Evolutionary conservation across 2,797 vertebrate species (phyloP).

Genomic region (Craterocephalus amniculus): DNA sequence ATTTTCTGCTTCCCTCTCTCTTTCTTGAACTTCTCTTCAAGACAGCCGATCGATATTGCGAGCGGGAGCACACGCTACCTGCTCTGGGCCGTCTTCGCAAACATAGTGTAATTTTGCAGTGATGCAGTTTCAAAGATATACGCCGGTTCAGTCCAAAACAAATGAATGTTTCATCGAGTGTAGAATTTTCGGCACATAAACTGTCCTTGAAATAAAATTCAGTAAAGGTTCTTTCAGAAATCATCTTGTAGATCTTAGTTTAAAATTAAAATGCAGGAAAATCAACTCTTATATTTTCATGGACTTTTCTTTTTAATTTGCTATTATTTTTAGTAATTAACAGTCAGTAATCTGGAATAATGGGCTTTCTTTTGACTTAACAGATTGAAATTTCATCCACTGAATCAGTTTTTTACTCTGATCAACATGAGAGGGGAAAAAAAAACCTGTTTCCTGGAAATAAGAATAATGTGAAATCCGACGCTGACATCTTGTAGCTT

Average conservation of each 20-base stretch:
- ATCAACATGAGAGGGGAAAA: constrained; percentile 48
- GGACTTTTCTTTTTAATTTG: constrained; percentile 5
- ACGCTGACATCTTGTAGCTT: constrained; percentile 64
- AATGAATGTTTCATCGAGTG: constrained; percentile 57
- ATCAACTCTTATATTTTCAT: neutral
- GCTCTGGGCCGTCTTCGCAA: constrained; percentile 68
- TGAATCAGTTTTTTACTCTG: constrained; percentile 52
- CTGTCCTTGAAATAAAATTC: constrained; percentile 39
- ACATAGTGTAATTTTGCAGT: constrained; percentile 68
- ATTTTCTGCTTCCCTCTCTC: constrained; percentile 71
- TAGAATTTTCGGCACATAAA: constrained; percentile 19
- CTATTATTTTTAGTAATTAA: constrained; percentile 17
- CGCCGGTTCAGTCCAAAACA: constrained; percentile 36
- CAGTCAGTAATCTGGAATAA: constrained; percentile 29
- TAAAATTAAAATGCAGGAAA: no score
- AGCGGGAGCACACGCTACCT: constrained; percentile 60
- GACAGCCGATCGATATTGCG: constrained; percentile 78
- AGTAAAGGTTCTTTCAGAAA: constrained; percentile 12
- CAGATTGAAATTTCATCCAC: constrained; percentile 56
- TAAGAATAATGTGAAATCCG: constrained; percentile 58
- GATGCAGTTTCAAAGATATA: constrained; percentile 58
- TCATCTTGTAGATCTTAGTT: neutral
- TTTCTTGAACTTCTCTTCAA: constrained; percentile 80
- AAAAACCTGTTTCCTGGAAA: constrained; percentile 57
- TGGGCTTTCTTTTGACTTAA: constrained; percentile 39